Evolutionary conservation across 2,888 invertebrate genomes (phyloP).

Genomic region (Polia nebulosa): DNA sequence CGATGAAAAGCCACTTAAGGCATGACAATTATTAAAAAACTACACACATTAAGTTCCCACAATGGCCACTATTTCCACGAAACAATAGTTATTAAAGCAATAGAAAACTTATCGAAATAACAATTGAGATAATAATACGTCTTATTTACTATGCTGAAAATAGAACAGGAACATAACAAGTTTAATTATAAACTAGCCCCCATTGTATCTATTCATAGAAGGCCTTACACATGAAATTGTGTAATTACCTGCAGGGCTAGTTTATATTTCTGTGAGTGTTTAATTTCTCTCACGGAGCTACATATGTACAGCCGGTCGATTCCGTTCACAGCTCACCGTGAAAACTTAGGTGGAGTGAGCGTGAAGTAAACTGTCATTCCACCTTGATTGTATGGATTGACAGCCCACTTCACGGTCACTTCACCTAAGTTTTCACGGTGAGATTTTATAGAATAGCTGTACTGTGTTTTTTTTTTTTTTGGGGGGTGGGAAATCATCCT

Average conservation of each 20-base stretch:
- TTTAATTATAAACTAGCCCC: neutral
- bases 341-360: too few relatives aligned
- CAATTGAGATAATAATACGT: neutral
- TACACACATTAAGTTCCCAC: neutral
- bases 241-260: neutral
- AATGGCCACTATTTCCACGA: neutral
- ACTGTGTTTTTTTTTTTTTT: too few relatives aligned
- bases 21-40: neutral
- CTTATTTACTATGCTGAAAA: neutral
- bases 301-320: too few relatives aligned
- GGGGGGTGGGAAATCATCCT: too few relatives aligned
- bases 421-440: too few relatives aligned
- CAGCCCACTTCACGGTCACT: too few relatives aligned
- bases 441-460: too few relatives aligned
- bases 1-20: neutral
- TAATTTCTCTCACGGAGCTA: neutral
- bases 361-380: too few relatives aligned
- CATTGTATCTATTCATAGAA: slow-evolving; percentile 1
- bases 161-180: neutral
- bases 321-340: too few relatives aligned
- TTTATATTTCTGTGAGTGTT: neutral
- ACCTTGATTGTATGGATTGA: too few relatives aligned
- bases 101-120: neutral
- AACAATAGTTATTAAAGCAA: neutral
- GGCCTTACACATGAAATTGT: neutral